Evolutionary conservation across 2,797 vertebrate genomes (phyloP).

Genomic region (Chaenodraco wilsoni): DNA sequence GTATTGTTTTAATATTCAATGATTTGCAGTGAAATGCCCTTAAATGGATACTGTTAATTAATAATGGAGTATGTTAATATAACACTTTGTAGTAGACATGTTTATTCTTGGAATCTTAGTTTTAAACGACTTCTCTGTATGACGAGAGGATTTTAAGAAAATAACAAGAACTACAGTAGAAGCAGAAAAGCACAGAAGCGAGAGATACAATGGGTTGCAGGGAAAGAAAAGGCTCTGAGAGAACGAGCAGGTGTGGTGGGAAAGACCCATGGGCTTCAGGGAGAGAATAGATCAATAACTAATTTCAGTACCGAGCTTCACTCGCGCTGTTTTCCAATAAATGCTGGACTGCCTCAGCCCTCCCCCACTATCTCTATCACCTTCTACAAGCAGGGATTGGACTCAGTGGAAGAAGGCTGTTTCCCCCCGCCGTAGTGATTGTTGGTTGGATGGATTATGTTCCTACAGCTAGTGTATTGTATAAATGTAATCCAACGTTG

Average conservation of each 20-base stretch:
- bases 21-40: background rate
- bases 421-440: constrained; percentile 36
- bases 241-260: constrained; percentile 81
- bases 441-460: constrained; percentile 68
- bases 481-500: constrained; percentile 66
- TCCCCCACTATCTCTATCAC: constrained; percentile 78
- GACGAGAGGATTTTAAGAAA: constrained; percentile 13
- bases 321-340: constrained; percentile 85
- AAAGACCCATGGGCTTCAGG: constrained; percentile 81
- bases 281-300: constrained; percentile 86
- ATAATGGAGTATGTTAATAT: background rate
- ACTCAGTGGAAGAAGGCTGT: constrained; percentile 60
- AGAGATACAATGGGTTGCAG: constrained; percentile 51
- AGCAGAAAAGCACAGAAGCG: constrained; percentile 34
- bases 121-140: background rate
- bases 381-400: constrained; percentile 67
- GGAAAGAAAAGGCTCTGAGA: constrained; percentile 72
- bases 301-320: constrained; percentile 84
- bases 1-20: background rate
- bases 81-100: constrained; percentile 5
- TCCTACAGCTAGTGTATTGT: constrained; percentile 58
- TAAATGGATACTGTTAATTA: background rate
- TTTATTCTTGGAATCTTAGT: constrained; percentile 3
- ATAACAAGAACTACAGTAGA: constrained; percentile 30
- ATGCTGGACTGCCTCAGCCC: constrained; percentile 79